Base-by-base conservation (phyloP, 2,888 invertebrate species). In the Eilema depressum region DNA sequence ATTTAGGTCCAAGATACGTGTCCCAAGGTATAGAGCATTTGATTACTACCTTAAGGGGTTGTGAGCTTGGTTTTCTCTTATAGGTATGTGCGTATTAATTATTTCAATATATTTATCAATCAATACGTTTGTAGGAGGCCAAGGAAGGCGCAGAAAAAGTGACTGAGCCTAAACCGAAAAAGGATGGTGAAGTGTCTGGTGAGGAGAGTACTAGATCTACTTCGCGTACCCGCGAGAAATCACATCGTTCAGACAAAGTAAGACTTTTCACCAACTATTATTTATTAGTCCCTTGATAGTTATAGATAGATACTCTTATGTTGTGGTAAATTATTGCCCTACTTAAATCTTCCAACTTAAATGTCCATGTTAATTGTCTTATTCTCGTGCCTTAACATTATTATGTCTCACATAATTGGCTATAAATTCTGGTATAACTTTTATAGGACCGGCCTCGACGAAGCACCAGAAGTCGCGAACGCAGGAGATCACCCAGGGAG, bases 401-500 rank as follows among this genome's bases (percentile, higher is more conserved):
- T 33, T 8, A 33, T 8, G 4, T 33, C 1, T 33, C 11, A 37
- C 33, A 33, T n/a, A 33, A 23, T 62, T 41, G 14, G 7, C 8
- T 41, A 25, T 14, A 63, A 41, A 25, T n/a, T 41, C 1, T 28
- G n/a, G 26, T 59, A 11, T 66, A 41, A 63, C 3, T 28, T 67
- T 75, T 75, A 11, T 68, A 89, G 90, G 90, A 90, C 26, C 85
- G 84, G 23, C 69, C 81, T 77, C 93, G 87, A 77, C 93, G 96
- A 41, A 94, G 92, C 77, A 92, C 92, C 1, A 89, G 93, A 33
- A 94, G 94, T 79, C 93, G 93, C 1, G 94, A 94, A 73, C 96
- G 96, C 67, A 94, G 94, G 68, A 91, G 96, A n/a, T 96, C 96
- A 63, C 95, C 96, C 12, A 92, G 96, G 76, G 97, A 97, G 84